Evolutionary conservation across 2,797 vertebrate genomes (phyloP).

Genomic region (Remorina albescens): DNA sequence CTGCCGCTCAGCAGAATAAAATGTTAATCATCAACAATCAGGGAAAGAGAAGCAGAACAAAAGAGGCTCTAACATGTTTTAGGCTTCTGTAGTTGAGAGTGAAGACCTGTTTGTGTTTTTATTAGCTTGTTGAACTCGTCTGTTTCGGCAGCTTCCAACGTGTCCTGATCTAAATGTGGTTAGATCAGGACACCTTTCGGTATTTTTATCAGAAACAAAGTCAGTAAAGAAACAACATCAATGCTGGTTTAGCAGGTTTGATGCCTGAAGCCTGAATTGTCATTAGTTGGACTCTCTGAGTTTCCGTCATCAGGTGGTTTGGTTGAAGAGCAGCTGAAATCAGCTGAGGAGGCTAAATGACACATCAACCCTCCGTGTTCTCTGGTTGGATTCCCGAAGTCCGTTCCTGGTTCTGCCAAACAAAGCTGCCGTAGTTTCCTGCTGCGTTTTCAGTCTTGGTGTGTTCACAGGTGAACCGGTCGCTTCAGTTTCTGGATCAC

Average conservation of each 20-base stretch:
- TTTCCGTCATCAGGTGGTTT: too few relatives aligned
- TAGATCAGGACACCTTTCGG: too few relatives aligned
- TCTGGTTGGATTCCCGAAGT: neutral
- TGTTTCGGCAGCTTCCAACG: neutral
- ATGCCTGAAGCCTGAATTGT: too few relatives aligned
- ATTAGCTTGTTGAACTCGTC: neutral
- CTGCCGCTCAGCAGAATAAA: neutral
- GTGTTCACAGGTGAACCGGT: constrained; percentile 78
- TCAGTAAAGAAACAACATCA: too few relatives aligned
- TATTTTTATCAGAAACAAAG: neutral
- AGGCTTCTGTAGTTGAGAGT: neutral
- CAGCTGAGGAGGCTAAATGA: too few relatives aligned
- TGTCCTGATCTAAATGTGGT: neutral
- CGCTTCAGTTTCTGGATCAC: constrained; percentile 81
- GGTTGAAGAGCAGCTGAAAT: too few relatives aligned
- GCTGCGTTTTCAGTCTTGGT: neutral
- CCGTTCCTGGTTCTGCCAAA: neutral
- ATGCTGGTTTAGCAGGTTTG: too few relatives aligned
- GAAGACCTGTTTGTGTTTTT: neutral
- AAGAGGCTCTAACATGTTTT: neutral
- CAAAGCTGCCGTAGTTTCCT: neutral
- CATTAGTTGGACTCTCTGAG: too few relatives aligned
- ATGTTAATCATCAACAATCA: constrained; percentile 30
- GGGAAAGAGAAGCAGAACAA: neutral
- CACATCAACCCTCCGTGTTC: too few relatives aligned